Percentiles rank a stretch among this genome's conserved stretches.
These are phyloP conservation scores for Eugnorisma glareosa DNA, from an alignment of 2,888 invertebrate genomes.

Conservation along the genomic window DNA sequence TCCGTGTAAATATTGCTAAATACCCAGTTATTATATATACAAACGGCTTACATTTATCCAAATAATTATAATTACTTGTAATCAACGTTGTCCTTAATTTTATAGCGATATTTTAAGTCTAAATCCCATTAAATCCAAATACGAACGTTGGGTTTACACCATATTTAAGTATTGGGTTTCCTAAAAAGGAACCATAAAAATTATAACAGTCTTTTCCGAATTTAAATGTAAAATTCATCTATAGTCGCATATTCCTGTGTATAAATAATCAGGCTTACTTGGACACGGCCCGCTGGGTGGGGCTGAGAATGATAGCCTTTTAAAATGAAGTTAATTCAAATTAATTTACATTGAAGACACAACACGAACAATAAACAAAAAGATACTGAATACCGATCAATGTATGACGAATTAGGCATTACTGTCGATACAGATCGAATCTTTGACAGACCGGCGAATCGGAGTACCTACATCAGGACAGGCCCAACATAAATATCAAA, in stretches of 20 bases:
- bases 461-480: slow-evolving; percentile 51
- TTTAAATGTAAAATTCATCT: slow-evolving; percentile 33
- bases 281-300: slow-evolving; percentile 17
- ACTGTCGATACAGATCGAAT: slow-evolving; percentile 22
- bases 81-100: slow-evolving; percentile 8
- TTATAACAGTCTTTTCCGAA: slow-evolving; percentile 14
- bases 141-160: not conserved
- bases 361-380: slow-evolving; percentile 29
- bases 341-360: slow-evolving; percentile 43
- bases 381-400: slow-evolving; percentile 21
- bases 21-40: slow-evolving; percentile 14
- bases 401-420: slow-evolving; percentile 28
- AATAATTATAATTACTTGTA: slow-evolving; percentile 31
- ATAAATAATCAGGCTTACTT: slow-evolving; percentile 54
- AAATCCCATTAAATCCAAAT: not conserved
- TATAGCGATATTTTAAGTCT: not conserved
- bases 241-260: slow-evolving; percentile 27
- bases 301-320: slow-evolving; percentile 8
- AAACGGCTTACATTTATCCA: slow-evolving; percentile 7
- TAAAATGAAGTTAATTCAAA: slow-evolving; percentile 15
- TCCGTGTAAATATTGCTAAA: slow-evolving; percentile 26
- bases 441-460: slow-evolving; percentile 1
- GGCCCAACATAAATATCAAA: slow-evolving; percentile 66
- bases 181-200: slow-evolving; percentile 36
- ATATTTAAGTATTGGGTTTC: not conserved